Base-by-base conservation (phyloP, 2,888 invertebrate species). In the Pyrochroa serraticornis region DNA sequence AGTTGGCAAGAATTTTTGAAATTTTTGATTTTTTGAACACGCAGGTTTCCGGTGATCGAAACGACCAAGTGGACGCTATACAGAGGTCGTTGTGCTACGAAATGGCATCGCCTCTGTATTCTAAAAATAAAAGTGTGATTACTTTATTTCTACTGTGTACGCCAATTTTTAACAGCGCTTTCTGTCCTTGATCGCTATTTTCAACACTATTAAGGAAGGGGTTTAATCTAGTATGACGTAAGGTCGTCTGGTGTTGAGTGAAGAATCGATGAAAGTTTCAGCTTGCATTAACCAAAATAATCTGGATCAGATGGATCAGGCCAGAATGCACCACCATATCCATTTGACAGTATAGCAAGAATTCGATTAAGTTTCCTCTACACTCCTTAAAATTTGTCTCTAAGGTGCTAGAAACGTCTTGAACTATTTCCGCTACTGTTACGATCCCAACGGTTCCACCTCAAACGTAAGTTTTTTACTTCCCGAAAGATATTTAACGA, bases 41-140 rank as follows among this genome's bases (percentile, higher is more conserved):
- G 56, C 39, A 38, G 38, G 39, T 49, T 49, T 37, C 32, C 30
- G 41, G 45, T 50, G 49, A 58, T 49, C 49, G 58, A 58, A 58
- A 45, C 45, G 39, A 49, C 58, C 49, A 51, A 51, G 51, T 51
- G 41, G 50, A 51, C 42, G 37, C 33, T 30, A 44, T 55, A 38
- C 22, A 44, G 54, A 50, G 59, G 59, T 59, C 59, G 54, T 46
- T 59, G 59, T 46, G 53, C 59, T 48, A 36, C 45, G 59, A 49
- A 59, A 59, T 59, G 59, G 59, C 54, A 59, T 46, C 54, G 59
- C 50, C 54, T 58, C 53, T 45, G 34, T 38, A 8, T 22, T 34
- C 59, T 59, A 59, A 49, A 59, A 59, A 59, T 59, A 59, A 34
- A 32, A 51, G 51, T 47, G 46, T 49, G 49, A 59, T 54, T 50